Evolutionary conservation across 2,113 vertebrate species (phyloP).

Genomic region (Tangachromis dhanisi): DNA sequence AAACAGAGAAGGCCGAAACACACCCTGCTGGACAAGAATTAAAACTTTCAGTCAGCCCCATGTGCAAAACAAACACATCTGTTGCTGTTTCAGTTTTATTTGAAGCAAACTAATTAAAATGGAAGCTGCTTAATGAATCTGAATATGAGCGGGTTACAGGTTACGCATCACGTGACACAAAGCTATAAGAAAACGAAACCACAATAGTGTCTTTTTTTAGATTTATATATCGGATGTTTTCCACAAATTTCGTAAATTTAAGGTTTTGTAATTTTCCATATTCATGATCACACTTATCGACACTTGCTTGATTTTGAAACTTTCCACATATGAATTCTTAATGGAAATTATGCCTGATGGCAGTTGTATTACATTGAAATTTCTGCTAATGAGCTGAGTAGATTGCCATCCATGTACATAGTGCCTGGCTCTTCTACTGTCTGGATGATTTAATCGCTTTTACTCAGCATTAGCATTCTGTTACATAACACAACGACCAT

Average conservation of each 20-base stretch:
- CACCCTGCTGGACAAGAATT: not conserved
- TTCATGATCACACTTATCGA: not conserved
- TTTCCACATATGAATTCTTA: slow-evolving; percentile 30
- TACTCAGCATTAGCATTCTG: slow-evolving; percentile 5
- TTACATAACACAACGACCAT: slow-evolving; percentile 40
- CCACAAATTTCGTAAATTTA: not conserved
- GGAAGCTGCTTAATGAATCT: not conserved
- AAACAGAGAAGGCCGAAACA: not conserved
- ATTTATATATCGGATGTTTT: not conserved
- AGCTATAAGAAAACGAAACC: not conserved
- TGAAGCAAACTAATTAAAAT: not conserved
- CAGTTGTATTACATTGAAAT: not conserved
- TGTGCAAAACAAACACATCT: not conserved
- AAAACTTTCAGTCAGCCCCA: not conserved
- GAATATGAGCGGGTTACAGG: not conserved
- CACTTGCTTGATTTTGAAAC: not conserved
- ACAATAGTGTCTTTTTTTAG: not conserved
- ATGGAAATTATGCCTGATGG: slow-evolving; percentile 34
- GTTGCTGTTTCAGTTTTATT: not conserved
- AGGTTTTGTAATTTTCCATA: slow-evolving; percentile 3
- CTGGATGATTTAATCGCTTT: slow-evolving; percentile 37
- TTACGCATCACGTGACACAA: not conserved
- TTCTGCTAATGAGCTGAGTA: slow-evolving; percentile 36
- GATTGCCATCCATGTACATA: slow-evolving; percentile 27
- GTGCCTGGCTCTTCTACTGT: not conserved